Evolutionary conservation across 53 echinoderm and acorn worm genomes (phyloP), one percentile per base, ranked within the genome.

Genomic region (Astropecten irregularis): DNA sequence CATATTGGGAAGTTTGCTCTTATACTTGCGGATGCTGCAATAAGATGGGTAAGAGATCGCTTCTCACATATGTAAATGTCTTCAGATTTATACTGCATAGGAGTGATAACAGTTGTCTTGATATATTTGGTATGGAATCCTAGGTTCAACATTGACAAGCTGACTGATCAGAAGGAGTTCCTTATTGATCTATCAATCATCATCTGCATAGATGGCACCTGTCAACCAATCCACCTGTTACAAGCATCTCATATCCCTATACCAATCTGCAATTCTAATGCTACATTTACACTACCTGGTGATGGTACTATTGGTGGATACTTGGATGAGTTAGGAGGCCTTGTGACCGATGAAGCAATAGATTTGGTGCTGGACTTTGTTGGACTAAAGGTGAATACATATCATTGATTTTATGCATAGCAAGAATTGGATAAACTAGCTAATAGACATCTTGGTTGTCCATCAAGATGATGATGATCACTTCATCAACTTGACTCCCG

Each of bases 311-410:
- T 81, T 47, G 32, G 5, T 29, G 84, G 70, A 3, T 84, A 84
- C 84, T 40, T 69, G 46, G 58, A 38, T 13, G 15, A n/a, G 29
- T 36, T 84, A 11, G 47, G 35, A 8, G 60, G 58, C 0, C 19
- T 10, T 14, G 56, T 56, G 22, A 76, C 76, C 7, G 58, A 76
- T 40, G 42, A 22, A 28, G 76, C 76, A 0, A 27, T 76, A 40
- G 76, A 76, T 18, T 26, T 76, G 58, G 58, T 76, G 13, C 56
- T 84, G 30, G 59, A 70, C 2, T 68, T 28, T 53, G 33, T 84
- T 9, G 69, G 57, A 0, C 57, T 84, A 3, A 69, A 84, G 84
- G 84, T 84, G 39, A 79, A 39, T n/a, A n/a, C n/a, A n/a, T n/a
- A n/a, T n/a, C n/a, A n/a, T n/a, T n/a, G n/a, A n/a, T n/a, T n/a